phyloP scores from a whole-genome alignment of 2,113 vertebrate genomes.

The Mystacornis crossleyi region DNA sequence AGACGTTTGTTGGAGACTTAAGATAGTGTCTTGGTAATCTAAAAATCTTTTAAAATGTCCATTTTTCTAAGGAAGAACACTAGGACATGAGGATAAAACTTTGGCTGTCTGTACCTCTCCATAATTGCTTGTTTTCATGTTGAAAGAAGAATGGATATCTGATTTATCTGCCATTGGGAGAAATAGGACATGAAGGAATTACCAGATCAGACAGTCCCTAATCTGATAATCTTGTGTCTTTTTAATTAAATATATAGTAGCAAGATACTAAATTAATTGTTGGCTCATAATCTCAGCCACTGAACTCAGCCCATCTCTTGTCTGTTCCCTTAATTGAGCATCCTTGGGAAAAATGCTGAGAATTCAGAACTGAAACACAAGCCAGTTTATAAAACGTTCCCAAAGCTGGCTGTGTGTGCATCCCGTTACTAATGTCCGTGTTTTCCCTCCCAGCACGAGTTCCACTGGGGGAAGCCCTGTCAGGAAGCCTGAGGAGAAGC shows the following conservation, averaged over 20 bases:
- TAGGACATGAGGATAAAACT: neutral
- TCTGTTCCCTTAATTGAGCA: neutral
- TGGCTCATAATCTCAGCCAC: neutral
- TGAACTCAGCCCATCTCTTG: neutral
- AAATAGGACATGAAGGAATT: conserved; percentile 35
- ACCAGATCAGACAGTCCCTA: conserved; percentile 14
- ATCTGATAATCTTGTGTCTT: conserved; percentile 17
- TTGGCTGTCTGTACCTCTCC: neutral
- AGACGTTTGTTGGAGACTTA: neutral
- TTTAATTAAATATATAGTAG: neutral
- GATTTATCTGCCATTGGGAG: neutral
- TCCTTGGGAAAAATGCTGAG: neutral
- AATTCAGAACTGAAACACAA: neutral
- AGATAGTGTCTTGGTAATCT: neutral
- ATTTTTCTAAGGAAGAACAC: neutral
- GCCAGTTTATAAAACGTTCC: neutral
- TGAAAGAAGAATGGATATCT: neutral
- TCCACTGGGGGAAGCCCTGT: conserved; percentile 86
- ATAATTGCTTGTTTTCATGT: neutral
- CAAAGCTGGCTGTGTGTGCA: neutral
- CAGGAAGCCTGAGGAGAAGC: conserved; percentile 80
- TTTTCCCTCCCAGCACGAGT: conserved; percentile 75
- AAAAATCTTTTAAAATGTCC: neutral
- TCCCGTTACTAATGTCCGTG: neutral
- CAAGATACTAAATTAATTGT: neutral